phyloP scores from a whole-genome alignment of 2,797 vertebrate genomes.

The Propithecus deckenii region DNA sequence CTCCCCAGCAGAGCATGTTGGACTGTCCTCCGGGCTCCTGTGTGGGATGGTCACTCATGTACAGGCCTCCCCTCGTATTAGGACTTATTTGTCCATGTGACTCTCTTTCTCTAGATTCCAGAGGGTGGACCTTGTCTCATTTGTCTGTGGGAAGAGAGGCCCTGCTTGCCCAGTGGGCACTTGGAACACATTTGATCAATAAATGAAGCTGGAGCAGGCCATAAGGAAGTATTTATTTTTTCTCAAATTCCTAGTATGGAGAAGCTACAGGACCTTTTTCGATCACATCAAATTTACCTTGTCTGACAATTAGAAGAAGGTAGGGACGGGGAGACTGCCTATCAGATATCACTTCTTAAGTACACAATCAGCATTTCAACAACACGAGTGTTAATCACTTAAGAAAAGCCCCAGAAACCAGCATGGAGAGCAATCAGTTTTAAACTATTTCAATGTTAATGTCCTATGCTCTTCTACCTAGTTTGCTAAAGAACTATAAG shows the following conservation, averaged over 20 bases:
- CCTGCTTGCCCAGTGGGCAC: rapidly evolving
- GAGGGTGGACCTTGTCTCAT: neutral
- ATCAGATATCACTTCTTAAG: neutral
- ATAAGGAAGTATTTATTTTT: neutral
- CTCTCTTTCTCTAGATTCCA: neutral
- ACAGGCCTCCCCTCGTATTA: neutral
- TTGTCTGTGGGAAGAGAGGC: neutral
- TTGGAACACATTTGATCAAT: neutral
- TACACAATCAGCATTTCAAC: neutral
- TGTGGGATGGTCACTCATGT: no score
- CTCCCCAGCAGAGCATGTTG: neutral
- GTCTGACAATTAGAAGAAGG: neutral
- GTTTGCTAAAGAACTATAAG: neutral
- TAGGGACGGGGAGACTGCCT: neutral
- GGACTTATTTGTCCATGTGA: neutral
- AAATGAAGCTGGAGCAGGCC: neutral
- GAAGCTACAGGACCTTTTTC: neutral
- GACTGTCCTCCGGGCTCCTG: neutral
- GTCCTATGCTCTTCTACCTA: neutral
- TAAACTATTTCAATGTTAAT: neutral
- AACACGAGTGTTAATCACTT: neutral
- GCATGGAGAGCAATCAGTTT: neutral
- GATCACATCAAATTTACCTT: neutral
- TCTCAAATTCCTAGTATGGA: neutral
- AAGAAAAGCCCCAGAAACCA: neutral